Base-by-base conservation (phyloP, 2,888 invertebrate species). In the Lydus trimaculatus region DNA sequence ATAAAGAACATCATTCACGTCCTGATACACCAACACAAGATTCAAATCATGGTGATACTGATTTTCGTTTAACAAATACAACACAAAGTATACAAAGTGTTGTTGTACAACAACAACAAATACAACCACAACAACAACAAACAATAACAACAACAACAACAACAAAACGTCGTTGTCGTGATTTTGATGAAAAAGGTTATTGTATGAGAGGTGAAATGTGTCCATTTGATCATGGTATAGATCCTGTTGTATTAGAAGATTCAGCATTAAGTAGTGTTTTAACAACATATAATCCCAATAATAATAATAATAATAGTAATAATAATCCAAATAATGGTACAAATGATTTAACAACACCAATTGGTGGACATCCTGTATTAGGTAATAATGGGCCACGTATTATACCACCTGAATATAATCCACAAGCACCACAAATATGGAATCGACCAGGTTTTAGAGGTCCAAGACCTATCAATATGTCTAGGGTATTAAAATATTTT, bases 131-230 rank as follows among this genome's bases (percentile, higher is more conserved):
- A n/a, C 74, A 75, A 28, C 60, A n/a, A 9, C 13, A 9, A 75
- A 28, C 60, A n/a, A 9, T 3, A 9, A 8, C 33, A 43, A 17
- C 43, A 43, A 43, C n/a, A 17, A 43, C 39, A 39, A 25, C 36
- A 13, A 59, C 64, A 31, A 70, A 70, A 64, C 52, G 70, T 28
- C 23, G 73, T 17, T 72, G 72, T 61, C 66, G 77, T 15, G 97
- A 97, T 85, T 97, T 95, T 80, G 97, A 97, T 82, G 94, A 94
- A 92, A 83, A 83, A 84, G 84, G 78, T 71, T 79, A 77, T 70
- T 99, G 99, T 85, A 96, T 98, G 91, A 90, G 95, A 4, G 99
- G 99, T 0, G 99, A 99, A 84, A 90, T 96, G 70, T 99, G 99
- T 84, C 96, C 95, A 6, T 99, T 92, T 89, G 98, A 99, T 87